These are phyloP conservation scores for Chrysodeixis includens DNA, from an alignment of 2,888 invertebrate species.

Conservation along the genomic window DNA sequence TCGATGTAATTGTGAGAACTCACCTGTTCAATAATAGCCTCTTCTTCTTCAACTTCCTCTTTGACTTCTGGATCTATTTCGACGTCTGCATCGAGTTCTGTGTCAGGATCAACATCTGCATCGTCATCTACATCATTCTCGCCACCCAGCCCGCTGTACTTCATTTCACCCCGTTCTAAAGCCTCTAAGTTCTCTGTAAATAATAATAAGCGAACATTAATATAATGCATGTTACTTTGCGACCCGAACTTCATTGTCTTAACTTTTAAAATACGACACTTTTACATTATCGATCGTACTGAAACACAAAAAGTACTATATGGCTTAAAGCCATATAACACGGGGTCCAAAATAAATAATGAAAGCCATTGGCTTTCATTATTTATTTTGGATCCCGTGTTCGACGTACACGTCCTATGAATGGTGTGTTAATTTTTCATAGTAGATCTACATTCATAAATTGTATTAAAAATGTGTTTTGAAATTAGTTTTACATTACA, in stretches of 20 bases:
- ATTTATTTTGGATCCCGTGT: not conserved
- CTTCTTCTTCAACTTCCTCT: slow-evolving; percentile 91
- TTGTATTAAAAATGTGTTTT: too few relatives aligned
- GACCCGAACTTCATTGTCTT: not conserved
- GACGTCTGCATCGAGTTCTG: slow-evolving; percentile 87
- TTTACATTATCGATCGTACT: not conserved
- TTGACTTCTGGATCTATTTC: slow-evolving; percentile 89
- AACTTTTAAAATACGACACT: not conserved
- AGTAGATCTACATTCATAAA: too few relatives aligned
- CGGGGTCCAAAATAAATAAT: too few relatives aligned
- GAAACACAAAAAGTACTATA: slow-evolving; percentile 1
- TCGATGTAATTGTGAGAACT: slow-evolving; percentile 8
- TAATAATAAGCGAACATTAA: slow-evolving; percentile 14
- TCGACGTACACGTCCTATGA: not conserved
- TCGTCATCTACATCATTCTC: slow-evolving; percentile 91
- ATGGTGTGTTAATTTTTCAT: not conserved
- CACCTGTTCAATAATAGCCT: slow-evolving; percentile 77
- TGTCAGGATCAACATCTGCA: slow-evolving; percentile 87
- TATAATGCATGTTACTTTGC: not conserved
- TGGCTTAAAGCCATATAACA: too few relatives aligned
- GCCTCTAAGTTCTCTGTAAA: slow-evolving; percentile 93
- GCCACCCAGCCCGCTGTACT: slow-evolving; percentile 92
- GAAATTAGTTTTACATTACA: too few relatives aligned
- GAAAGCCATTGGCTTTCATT: not conserved
- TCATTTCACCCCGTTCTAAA: slow-evolving; percentile 96